phyloP scores from a whole-genome alignment of 2,888 invertebrate species.

The Choreutis nemorana region DNA sequence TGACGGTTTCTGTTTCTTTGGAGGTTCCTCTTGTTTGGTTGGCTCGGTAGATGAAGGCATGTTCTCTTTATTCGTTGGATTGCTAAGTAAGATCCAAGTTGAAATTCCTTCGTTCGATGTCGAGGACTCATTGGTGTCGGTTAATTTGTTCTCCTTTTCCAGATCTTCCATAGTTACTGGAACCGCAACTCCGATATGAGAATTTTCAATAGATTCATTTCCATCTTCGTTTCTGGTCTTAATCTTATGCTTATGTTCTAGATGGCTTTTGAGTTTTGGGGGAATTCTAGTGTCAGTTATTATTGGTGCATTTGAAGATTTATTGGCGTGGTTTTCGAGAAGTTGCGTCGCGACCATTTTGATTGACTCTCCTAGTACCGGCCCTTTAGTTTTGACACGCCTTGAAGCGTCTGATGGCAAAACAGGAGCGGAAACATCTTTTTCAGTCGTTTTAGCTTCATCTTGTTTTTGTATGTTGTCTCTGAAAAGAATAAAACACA shows the following conservation, averaged over 20 bases:
- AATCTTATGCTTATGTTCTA: slow-evolving; percentile 41
- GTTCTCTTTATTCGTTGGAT: slow-evolving; percentile 36
- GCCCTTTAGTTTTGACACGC: slow-evolving; percentile 43
- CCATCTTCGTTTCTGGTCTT: slow-evolving; percentile 46
- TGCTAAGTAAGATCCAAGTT: slow-evolving; percentile 78
- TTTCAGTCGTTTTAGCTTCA: slow-evolving; percentile 9
- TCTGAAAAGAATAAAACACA: slow-evolving; percentile 15
- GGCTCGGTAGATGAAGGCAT: slow-evolving; percentile 39
- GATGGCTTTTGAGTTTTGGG: slow-evolving; percentile 67
- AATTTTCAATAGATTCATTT: slow-evolving; percentile 45
- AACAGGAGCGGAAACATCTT: slow-evolving; percentile 7
- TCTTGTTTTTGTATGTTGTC: slow-evolving; percentile 11
- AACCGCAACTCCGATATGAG: slow-evolving; percentile 73
- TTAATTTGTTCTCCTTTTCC: slow-evolving; percentile 61
- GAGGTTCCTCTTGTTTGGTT: slow-evolving; percentile 34
- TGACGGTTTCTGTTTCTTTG: slow-evolving; percentile 38
- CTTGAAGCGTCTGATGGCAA: slow-evolving; percentile 21
- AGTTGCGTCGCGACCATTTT: slow-evolving; percentile 67
- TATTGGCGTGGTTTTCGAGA: slow-evolving; percentile 46
- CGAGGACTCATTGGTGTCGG: slow-evolving; percentile 37
- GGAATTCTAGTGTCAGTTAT: slow-evolving; percentile 69
- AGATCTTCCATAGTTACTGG: slow-evolving; percentile 71
- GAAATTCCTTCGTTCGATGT: slow-evolving; percentile 74
- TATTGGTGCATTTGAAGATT: slow-evolving; percentile 37
- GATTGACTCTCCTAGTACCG: slow-evolving; percentile 63